Percentiles rank a stretch among this genome's conserved stretches.
These are phyloP conservation scores for Eupithecia pulchellata DNA, from an alignment of 2,888 invertebrate species.

Conservation along the genomic window DNA sequence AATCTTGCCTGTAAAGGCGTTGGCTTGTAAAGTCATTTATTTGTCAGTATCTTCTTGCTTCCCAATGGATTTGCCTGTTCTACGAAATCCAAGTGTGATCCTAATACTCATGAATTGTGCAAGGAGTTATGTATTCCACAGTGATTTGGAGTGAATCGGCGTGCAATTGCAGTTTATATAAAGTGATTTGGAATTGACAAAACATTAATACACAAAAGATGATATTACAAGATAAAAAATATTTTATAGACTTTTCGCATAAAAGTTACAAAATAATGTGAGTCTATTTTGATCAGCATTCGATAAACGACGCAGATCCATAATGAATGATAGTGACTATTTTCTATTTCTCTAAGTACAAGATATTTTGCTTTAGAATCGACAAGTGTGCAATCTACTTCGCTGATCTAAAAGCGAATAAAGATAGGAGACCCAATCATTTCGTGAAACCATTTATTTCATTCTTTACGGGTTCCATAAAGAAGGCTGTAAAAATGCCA, in stretches of 20 bases:
- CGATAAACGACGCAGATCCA: neutral
- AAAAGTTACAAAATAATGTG: neutral
- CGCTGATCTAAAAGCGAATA: slow-evolving; percentile 53
- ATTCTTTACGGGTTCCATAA: slow-evolving; percentile 27
- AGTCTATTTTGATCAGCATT: too few relatives aligned
- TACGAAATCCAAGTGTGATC: neutral
- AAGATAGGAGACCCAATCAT: slow-evolving; percentile 50
- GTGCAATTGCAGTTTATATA: too few relatives aligned
- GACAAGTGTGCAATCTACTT: neutral
- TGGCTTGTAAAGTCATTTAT: neutral
- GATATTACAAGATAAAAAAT: too few relatives aligned
- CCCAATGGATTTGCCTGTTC: neutral
- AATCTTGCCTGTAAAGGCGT: neutral
- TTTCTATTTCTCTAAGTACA: neutral
- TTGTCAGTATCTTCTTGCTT: neutral
- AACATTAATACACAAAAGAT: too few relatives aligned
- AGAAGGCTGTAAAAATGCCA: slow-evolving; percentile 35
- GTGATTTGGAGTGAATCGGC: neutral
- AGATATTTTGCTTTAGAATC: neutral
- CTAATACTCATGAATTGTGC: neutral
- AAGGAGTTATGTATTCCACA: neutral
- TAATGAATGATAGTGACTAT: neutral
- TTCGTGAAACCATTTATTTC: slow-evolving; percentile 36
- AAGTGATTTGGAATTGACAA: too few relatives aligned
- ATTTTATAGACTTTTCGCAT: too few relatives aligned